Evolutionary conservation across 1,140 invertebrate species (phyloP), one percentile per base, ranked within the genome.

Genomic region (Eurosta solidaginis): DNA sequence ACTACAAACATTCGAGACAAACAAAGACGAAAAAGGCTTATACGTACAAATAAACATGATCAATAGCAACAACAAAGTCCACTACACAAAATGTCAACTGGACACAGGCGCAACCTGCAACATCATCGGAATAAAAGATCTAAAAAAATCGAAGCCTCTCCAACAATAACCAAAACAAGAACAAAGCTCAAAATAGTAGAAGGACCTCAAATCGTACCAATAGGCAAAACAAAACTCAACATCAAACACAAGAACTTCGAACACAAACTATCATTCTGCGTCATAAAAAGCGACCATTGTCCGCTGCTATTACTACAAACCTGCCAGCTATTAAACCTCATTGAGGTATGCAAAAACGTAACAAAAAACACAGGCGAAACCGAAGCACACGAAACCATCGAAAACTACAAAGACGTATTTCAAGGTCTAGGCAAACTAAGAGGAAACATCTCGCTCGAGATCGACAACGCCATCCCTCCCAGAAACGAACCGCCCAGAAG

Each of bases 101-200:
- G 59, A 68, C 27, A 68, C 59, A 27, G 59, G 59, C 9, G 59
- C 59, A 33, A 68, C 59, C 10, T 68, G 59, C 29, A 68, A 68
- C n/a, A 25, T 68, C 20, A 68, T 68, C 27, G 59, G 59, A 17
- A 29, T 27, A 68, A 68, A 68, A 36, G 29, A 68, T n/a, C n/a
- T n/a, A 20, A 33, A 29, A 27, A 27, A 68, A 27, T 68, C 1
- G 22, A 25, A 68, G 29, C 17, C 9, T 9, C 59, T 29, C 12
- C 25, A 25, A 25, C 27, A 14, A 36, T 14, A 68, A 68, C 6
- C n/a, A 0, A 44, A 44, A 68, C 59, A 27, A 36, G 17, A 68
- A 68, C 25, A 29, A 68, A 14, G 27, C 25, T 68, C 5, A 44
- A 68, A 68, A 68, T 25, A 14, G 12, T 68, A 27, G 59, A 68